These are phyloP conservation scores for Epistrophella euchroma DNA, from an alignment of 2,888 invertebrate species.

Conservation along the genomic window DNA sequence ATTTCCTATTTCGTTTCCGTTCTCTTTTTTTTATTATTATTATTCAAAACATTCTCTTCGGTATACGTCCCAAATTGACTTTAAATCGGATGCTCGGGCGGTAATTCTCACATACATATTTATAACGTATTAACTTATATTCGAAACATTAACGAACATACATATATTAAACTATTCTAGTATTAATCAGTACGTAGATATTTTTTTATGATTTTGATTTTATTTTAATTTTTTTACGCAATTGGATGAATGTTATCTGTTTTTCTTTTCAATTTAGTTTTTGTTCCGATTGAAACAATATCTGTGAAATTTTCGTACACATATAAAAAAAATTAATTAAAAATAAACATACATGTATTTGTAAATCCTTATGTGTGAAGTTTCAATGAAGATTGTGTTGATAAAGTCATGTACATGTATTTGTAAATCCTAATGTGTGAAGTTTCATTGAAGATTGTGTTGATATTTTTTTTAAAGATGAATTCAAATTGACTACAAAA, in stretches of 20 bases:
- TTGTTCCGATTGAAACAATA: constrained; percentile 60
- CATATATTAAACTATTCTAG: constrained; percentile 69
- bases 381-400: background rate
- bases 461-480: too few species aligned
- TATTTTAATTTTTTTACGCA: constrained; percentile 25
- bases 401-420: background rate
- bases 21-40: constrained; percentile 22
- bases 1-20: constrained; percentile 50
- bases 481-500: too few species aligned
- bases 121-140: constrained; percentile 75
- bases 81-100: constrained; percentile 47
- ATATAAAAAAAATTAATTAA: constrained; percentile 54
- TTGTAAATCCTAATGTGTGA: constrained; percentile 10
- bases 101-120: constrained; percentile 63
- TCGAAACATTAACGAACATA: constrained; percentile 72
- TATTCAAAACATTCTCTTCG: constrained; percentile 63
- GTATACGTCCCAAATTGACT: constrained; percentile 38
- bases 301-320: constrained; percentile 66
- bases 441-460: background rate
- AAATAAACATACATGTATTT: constrained; percentile 70
- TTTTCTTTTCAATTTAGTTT: constrained; percentile 42
- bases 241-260: constrained; percentile 62
- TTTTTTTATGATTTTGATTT: constrained; percentile 54
- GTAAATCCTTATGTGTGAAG: constrained; percentile 50
- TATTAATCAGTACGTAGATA: constrained; percentile 71